phyloP scores from a whole-genome alignment of 2,797 vertebrate genomes.

The Gila robusta region DNA sequence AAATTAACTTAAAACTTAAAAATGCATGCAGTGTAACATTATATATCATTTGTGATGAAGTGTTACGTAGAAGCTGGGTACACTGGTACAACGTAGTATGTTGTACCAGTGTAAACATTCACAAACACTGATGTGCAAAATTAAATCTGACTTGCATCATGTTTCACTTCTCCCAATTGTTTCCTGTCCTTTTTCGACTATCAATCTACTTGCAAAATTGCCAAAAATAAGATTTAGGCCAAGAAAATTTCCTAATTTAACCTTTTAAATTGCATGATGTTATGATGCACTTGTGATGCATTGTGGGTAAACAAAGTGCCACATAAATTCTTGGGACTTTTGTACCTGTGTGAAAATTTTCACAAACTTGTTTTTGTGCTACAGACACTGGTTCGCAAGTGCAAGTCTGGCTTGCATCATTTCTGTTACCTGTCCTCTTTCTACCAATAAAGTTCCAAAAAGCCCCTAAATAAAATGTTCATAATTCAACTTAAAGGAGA shows the following conservation, averaged over 20 bases:
- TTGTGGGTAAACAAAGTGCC: not conserved
- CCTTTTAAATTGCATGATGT: not conserved
- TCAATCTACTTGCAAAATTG: not conserved
- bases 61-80: too few species aligned
- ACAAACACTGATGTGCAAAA: not conserved
- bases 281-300: not conserved
- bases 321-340: not conserved
- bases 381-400: not conserved
- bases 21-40: not conserved
- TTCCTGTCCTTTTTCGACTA: not conserved
- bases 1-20: not conserved
- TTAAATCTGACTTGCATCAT: not conserved
- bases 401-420: not conserved
- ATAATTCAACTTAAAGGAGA: too few species aligned
- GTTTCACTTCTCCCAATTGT: not conserved
- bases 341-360: not conserved
- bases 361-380: not conserved
- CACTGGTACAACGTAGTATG: not conserved
- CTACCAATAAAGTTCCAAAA: too few species aligned
- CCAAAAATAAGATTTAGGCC: not conserved
- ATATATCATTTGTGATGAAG: not conserved
- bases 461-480: not conserved
- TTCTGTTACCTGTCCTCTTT: not conserved
- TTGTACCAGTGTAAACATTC: slow-evolving; percentile 3
- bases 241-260: not conserved